Conservation (phyloP, 2,113 vertebrate species). For the Indri indri region DNA sequence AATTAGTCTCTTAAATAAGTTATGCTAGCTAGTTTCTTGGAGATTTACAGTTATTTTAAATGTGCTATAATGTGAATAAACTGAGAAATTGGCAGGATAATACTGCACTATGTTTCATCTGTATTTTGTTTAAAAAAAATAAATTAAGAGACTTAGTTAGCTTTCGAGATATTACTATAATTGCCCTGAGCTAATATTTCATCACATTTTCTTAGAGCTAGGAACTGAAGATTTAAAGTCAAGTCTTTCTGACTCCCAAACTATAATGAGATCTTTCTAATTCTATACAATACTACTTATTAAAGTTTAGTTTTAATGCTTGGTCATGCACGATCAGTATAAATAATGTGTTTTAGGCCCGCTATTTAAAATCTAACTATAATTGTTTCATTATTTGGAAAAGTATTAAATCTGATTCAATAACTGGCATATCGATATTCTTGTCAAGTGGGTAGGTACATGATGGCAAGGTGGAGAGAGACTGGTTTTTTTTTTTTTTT, state of each 20-base stretch:
- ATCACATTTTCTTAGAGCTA: slow-evolving; percentile 36
- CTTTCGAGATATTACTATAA: background rate
- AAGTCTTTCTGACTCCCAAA: background rate
- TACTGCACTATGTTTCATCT: background rate
- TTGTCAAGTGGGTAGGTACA: background rate
- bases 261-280: background rate
- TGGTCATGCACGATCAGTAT: background rate
- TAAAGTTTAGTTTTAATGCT: slow-evolving; percentile 28
- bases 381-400: background rate
- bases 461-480: background rate
- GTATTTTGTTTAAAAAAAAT: background rate
- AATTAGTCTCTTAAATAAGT: background rate
- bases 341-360: background rate
- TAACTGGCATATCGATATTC: background rate
- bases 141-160: background rate
- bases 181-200: background rate
- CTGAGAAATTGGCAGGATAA: background rate
- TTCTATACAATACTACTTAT: background rate
- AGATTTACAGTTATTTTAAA: slow-evolving; percentile 8
- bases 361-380: slow-evolving; percentile 19
- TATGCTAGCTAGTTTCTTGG: background rate
- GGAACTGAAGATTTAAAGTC: background rate
- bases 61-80: slow-evolving; percentile 33
- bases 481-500: background rate
- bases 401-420: background rate